Evolutionary conservation across 2,797 vertebrate genomes (phyloP), one percentile per base, ranked within the genome.

Genomic region (Coccyzus lansbergi): DNA sequence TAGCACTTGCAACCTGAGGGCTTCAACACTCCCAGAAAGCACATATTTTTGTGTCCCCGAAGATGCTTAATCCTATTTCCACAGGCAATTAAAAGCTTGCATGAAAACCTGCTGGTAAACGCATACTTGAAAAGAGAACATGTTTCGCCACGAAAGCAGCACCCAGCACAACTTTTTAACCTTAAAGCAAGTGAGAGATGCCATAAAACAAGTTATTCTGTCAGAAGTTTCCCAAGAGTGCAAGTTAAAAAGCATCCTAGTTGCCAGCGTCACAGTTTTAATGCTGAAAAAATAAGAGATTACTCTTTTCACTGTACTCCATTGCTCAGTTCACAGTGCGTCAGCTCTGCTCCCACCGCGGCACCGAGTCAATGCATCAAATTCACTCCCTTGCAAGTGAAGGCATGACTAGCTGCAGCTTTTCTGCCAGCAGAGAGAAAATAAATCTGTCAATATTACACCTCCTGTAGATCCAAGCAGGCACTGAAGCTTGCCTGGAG

Each of bases 401-500:
- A 51, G 25, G 31, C 36, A 67, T 68, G 52, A 42, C 20, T 46
- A 65, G 25, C 72, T 58, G 48, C 55, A 81, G 62, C 34, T 77
- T n/a, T 53, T 33, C 49, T 77, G 25, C 69, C 44, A 44, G 33
- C 38, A 58, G 29, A 21, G 15, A 56, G 36, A 34, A 70, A 38
- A 60, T 29, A 7, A 46, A 80, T 4, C 42, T n/a, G 42, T 10
- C 13, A 25, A 11, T 22, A 11, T 25, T 10, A 38, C 16, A 63
- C 46, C 28, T 83, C 44, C 70, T 26, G 55, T 15, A 33, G 69
- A 53, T 58, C 52, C 31, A 46, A 42, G 33, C 2, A 0, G 1
- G 0, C 14, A 6, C 21, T 24, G 21, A 67, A 62, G 12, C 31
- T 42, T 51, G 9, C 38, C 28, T 3, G 0, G 12, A 26, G 28